Percentiles rank a stretch among this genome's conserved stretches.
These are phyloP conservation scores for Diadema setosum DNA, from an alignment of 35 echinoderm and acorn worm genomes.

Conservation along the genomic window DNA sequence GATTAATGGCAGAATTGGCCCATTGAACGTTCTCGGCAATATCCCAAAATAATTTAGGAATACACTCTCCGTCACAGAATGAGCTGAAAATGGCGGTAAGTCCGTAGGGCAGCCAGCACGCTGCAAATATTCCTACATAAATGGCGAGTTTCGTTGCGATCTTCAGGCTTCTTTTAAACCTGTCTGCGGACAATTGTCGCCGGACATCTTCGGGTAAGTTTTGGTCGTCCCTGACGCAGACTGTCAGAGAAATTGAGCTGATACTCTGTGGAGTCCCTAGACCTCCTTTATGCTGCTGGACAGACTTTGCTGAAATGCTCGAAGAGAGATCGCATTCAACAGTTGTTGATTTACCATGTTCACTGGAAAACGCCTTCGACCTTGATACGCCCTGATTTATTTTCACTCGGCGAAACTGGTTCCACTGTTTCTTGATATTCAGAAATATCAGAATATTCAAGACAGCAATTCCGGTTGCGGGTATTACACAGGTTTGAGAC, in stretches of 20 bases:
- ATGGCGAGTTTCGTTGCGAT: conserved; percentile 24
- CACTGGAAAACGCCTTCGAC: too few relatives aligned
- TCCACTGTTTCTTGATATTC: background rate
- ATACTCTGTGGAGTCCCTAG: background rate
- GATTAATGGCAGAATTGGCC: conserved; percentile 18
- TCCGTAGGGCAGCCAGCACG: conserved; percentile 37
- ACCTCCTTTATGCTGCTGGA: background rate
- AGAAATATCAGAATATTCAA: conserved; percentile 13
- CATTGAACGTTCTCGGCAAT: background rate
- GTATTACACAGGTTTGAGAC: background rate
- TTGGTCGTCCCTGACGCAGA: background rate
- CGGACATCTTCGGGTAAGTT: too few relatives aligned
- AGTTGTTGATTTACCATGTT: background rate
- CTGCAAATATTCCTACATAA: background rate
- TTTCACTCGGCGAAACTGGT: background rate
- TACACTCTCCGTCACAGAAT: background rate
- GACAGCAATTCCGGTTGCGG: background rate
- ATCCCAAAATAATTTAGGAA: background rate
- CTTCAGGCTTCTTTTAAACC: background rate
- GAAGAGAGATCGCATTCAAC: too few relatives aligned
- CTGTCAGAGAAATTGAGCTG: background rate
- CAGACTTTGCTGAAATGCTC: too few relatives aligned
- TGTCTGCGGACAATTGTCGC: background rate
- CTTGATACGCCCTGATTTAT: background rate
- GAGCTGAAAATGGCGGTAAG: background rate